Percentiles rank a stretch among this genome's conserved stretches.
These are phyloP conservation scores for Peribatodes rhomboidaria DNA, from an alignment of 2,888 invertebrate species.

Conservation along the genomic window DNA sequence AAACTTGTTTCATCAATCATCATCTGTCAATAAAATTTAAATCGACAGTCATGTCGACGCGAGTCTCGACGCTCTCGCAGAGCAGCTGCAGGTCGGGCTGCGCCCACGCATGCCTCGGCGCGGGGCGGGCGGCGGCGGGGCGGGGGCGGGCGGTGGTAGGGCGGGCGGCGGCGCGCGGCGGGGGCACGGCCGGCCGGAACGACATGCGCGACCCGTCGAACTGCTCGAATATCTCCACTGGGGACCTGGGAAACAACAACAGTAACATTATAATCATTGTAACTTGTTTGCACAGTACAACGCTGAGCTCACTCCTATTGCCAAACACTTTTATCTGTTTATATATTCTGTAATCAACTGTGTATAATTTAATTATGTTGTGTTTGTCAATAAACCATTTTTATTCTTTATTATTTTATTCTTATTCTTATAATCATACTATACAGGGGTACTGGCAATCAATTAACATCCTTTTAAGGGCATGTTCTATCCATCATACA, in stretches of 20 bases:
- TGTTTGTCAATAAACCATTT: too few relatives aligned
- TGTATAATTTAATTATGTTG: too few relatives aligned
- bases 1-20: background rate
- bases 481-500: too few relatives aligned
- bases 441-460: too few relatives aligned
- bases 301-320: too few relatives aligned
- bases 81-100: conserved; percentile 74
- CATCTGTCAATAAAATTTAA: conserved; percentile 51
- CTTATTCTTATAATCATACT: too few relatives aligned
- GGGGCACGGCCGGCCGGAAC: conserved; percentile 91
- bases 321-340: too few relatives aligned
- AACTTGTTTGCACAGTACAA: too few relatives aligned
- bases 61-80: conserved; percentile 71
- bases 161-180: conserved; percentile 70
- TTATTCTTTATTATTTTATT: too few relatives aligned
- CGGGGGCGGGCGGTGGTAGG: background rate
- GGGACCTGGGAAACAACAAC: conserved; percentile 78
- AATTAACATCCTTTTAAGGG: too few relatives aligned
- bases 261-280: too few relatives aligned
- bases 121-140: background rate
- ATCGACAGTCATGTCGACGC: conserved; percentile 57
- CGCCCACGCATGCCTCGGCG: conserved; percentile 69
- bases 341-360: too few relatives aligned
- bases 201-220: conserved; percentile 90
- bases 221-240: conserved; percentile 87